Evolutionary conservation across 1,140 invertebrate genomes (phyloP), one percentile per base, ranked within the genome.

Genomic region (Cephus cinctus): DNA sequence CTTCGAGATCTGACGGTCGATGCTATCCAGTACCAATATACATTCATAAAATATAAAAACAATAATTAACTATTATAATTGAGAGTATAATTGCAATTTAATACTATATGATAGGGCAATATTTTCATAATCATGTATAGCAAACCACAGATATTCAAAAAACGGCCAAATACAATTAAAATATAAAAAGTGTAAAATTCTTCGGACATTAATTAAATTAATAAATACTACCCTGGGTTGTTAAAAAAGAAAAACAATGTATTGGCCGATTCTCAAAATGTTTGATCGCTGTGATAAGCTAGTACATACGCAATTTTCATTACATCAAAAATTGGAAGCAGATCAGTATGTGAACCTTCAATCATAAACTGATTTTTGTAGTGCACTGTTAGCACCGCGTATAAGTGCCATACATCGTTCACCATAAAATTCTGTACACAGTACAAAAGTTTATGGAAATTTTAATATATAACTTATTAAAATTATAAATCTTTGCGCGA

Each of bases 11-110:
- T 14, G 19, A 21, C 16, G 30, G 15, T 4, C 20, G 36, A 43
- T 41, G 22, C 32, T 39, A 49, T 48, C 39, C 4, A 14, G 22
- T 20, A 41, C 20, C 25, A 54, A 57, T 56, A 40, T 54, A 57
- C 49, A 61, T 49, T 58, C 45, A 56, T 56, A 67, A 63, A 59
- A 63, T 67, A 65, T 62, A 63, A 67, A 65, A 67, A 61, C 61
- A 65, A 42, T 47, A 65, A 57, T 55, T 54, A 63, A 51, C 45
- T 61, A 53, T 27, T 4, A 41, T 46, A 36, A 46, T 52, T 59
- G 23, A 46, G 4, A 39, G n/a, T 11, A 9, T 45, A 42, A 27
- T 35, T 8, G 51, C 43, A 58, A 55, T 35, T 39, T 49, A 46
- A 48, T 51, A 52, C 34, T 58, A 51, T 47, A 49, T 35, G 44